Conservation (phyloP, 2,888 invertebrate genomes). For the Ochropleura plecta region DNA sequence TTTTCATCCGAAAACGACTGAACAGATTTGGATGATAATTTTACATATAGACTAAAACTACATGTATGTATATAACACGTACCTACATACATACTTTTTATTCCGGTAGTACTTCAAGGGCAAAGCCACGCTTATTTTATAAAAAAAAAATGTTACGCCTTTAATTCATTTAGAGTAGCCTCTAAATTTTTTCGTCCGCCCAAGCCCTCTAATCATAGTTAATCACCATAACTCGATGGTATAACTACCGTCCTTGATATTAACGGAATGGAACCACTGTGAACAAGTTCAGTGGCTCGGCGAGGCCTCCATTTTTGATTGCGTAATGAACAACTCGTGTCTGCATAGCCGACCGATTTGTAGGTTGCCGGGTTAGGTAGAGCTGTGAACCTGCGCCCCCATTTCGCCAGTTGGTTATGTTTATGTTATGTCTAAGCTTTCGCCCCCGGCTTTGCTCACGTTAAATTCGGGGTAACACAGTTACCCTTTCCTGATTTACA, state of each 20-base stretch:
- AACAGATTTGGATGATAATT: too few species aligned
- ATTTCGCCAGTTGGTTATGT: not conserved
- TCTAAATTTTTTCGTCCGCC: not conserved
- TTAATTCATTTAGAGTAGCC: not conserved
- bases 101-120: not conserved
- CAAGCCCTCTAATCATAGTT: constrained; percentile 3
- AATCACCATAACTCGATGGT: not conserved
- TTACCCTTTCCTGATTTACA: too few species aligned
- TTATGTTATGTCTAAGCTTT: not conserved
- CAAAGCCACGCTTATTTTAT: not conserved
- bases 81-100: too few species aligned
- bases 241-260: constrained; percentile 27
- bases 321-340: constrained; percentile 17
- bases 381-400: not conserved
- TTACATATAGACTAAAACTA: too few species aligned
- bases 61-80: too few species aligned
- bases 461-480: too few species aligned
- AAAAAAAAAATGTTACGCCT: not conserved
- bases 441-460: too few species aligned
- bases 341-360: constrained; percentile 1
- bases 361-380: not conserved
- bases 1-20: too few species aligned
- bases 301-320: constrained; percentile 16
- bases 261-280: constrained; percentile 18
- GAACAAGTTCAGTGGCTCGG: constrained; percentile 21